Percentiles rank a stretch among this genome's conserved stretches.
Conservation (phyloP, 2,113 vertebrate genomes). For the Cyprinus carpio region DNA sequence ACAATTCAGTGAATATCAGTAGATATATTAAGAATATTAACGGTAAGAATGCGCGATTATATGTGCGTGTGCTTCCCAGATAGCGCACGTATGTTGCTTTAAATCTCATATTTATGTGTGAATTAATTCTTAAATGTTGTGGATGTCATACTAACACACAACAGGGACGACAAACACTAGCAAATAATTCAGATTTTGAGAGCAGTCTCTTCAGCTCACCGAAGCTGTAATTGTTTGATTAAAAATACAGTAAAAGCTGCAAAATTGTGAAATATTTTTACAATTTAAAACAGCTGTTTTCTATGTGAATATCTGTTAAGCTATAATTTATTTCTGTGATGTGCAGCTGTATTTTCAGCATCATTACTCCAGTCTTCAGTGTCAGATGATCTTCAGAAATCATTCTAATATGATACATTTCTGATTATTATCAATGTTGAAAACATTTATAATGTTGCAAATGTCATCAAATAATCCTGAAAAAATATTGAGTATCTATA, state of each 20-base stretch:
- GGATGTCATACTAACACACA: not conserved
- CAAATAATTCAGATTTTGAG: not conserved
- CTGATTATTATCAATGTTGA: too few relatives aligned
- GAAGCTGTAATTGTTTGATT: not conserved
- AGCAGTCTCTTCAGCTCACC: not conserved
- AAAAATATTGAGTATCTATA: too few relatives aligned
- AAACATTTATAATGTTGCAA: too few relatives aligned
- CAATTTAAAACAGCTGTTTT: not conserved
- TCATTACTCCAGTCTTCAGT: not conserved
- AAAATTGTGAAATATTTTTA: not conserved
- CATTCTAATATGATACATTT: too few relatives aligned
- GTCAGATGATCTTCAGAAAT: not conserved
- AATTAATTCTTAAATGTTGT: not conserved
- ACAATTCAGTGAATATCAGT: slow-evolving; percentile 33
- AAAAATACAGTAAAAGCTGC: not conserved
- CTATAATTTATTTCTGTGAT: not conserved
- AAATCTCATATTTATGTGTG: not conserved
- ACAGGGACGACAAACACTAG: not conserved
- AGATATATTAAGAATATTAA: slow-evolving; percentile 30
- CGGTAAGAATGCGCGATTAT: not conserved
- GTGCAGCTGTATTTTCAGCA: not conserved
- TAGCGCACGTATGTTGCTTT: not conserved
- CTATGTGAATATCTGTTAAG: not conserved
- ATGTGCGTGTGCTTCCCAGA: not conserved
- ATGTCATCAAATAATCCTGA: too few relatives aligned